Conservation (phyloP, 2,888 invertebrate species). For the Dynastes tityus region DNA sequence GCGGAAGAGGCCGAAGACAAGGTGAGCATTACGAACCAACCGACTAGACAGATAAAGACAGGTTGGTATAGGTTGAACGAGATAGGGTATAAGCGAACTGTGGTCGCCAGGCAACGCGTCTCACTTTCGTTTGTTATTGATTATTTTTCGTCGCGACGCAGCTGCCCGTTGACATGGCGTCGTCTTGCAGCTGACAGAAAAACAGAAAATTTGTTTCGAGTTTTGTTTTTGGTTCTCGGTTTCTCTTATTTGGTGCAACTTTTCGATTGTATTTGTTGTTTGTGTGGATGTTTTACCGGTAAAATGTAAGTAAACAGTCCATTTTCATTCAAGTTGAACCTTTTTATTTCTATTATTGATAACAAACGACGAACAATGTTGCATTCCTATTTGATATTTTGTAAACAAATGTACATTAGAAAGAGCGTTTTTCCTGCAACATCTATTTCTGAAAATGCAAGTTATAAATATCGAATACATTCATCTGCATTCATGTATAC, state of each 20-base stretch:
- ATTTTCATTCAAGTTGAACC: not conserved
- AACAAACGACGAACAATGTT: not conserved
- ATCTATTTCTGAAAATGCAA: too few species aligned
- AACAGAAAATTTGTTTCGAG: constrained; percentile 60
- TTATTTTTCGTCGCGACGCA: constrained; percentile 71
- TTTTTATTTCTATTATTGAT: constrained; percentile 1
- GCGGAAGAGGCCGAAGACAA: constrained; percentile 96
- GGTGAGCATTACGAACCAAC: constrained; percentile 75
- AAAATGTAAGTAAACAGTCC: constrained; percentile 63
- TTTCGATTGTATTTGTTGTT: constrained; percentile 51
- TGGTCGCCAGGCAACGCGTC: constrained; percentile 67
- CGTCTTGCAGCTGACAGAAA: constrained; percentile 70
- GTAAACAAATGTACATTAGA: too few species aligned
- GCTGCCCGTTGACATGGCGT: constrained; percentile 67
- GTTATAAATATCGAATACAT: not conserved
- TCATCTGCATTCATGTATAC: not conserved
- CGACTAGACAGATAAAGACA: constrained; percentile 40
- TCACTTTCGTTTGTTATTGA: constrained; percentile 71
- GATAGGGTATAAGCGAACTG: constrained; percentile 51
- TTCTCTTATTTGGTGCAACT: constrained; percentile 56
- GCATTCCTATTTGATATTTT: not conserved
- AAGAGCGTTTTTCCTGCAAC: too few species aligned
- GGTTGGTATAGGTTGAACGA: constrained; percentile 26
- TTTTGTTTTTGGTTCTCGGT: constrained; percentile 55
- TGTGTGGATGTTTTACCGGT: constrained; percentile 59